Base-by-base conservation (phyloP, 2,113 vertebrate genomes). In the Piprites chloris region DNA sequence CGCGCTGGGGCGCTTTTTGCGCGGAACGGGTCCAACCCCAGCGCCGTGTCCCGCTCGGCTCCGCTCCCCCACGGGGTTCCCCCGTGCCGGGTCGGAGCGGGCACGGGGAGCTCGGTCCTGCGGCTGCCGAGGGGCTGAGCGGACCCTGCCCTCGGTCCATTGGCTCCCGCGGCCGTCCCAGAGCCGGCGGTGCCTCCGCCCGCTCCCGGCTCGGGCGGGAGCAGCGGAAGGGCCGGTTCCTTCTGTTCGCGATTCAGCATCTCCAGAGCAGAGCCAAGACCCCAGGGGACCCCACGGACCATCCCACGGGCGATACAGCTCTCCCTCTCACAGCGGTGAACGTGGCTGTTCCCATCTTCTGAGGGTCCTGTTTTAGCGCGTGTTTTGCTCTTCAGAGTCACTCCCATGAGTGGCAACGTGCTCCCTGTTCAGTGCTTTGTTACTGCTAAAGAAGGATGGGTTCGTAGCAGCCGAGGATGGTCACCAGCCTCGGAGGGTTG, bases 361-460 rank as follows among this genome's bases (percentile, higher is more conserved):
- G 47, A 44, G 39, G 20, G 17, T 24, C 58, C 39, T 24, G 9
- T 3, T 47, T 5, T 16, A n/a, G 78, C 6, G 13, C 5, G 6
- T 55, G 9, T 37, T 74, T 30, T 30, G 33, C 15, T 56, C 21
- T 6, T 49, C 9, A 3, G 55, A 27, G 9, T 27, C 33, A 1
- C 26, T 41, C 24, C 35, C 19, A 1, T 9, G 56, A 11, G 37
- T 19, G 7, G 46, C n/a, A 19, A 5, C 12, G 63, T 5, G 59
- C 21, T 74, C 52, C n/a, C 20, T 3, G 13, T 12, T 26, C 8
- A 4, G 55, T 3, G 46, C 65, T 69, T 71, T n/a, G 15, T 47
- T 16, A 1, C 27, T 11, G 30, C 44, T 76, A 0, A 8, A 4
- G 22, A 47, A 63, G 0, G n/a, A 5, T 18, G 89, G 24, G n/a